Percentiles rank a stretch among this genome's conserved stretches.
Conservation (phyloP, 35 echinoderm and acorn worm species). For the Lytechinus variegatus region DNA sequence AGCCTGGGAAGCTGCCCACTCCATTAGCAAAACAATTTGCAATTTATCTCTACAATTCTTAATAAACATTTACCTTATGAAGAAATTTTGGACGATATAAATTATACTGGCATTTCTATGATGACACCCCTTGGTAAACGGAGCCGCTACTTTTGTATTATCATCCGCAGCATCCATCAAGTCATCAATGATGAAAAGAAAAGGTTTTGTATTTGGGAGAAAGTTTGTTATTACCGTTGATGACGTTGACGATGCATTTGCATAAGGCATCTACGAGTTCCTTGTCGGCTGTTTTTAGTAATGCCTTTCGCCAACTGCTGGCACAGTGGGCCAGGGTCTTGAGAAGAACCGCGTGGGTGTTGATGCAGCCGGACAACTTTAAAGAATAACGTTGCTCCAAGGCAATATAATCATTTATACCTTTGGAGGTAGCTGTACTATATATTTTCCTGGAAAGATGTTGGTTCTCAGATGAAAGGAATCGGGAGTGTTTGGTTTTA, state of each 20-base stretch:
- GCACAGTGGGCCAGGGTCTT: constrained; percentile 36
- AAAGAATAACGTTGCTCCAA: not conserved
- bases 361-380: constrained; percentile 47
- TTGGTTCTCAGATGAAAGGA: not conserved
- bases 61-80: constrained; percentile 71
- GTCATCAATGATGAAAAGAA: too few relatives aligned
- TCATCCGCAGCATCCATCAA: too few relatives aligned
- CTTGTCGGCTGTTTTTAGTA: constrained; percentile 24
- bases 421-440: constrained; percentile 30
- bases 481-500: constrained; percentile 64
- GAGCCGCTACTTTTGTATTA: too few relatives aligned
- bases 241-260: constrained; percentile 32
- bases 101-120: too few relatives aligned
- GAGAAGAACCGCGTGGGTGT: constrained; percentile 41
- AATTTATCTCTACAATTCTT: constrained; percentile 82
- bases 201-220: too few relatives aligned
- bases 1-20: too few relatives aligned
- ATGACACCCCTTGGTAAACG: too few relatives aligned
- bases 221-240: constrained; percentile 52
- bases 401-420: not conserved
- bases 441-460: constrained; percentile 61
- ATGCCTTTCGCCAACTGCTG: not conserved
- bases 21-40: constrained; percentile 72
- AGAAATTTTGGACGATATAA: too few relatives aligned
- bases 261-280: constrained; percentile 44